A percentile compares a stretch with the other conserved stretches of the same genome.
These are phyloP conservation scores for Maconellicoccus hirsutus DNA, from an alignment of 1,140 invertebrate species.

Conservation along the genomic window DNA sequence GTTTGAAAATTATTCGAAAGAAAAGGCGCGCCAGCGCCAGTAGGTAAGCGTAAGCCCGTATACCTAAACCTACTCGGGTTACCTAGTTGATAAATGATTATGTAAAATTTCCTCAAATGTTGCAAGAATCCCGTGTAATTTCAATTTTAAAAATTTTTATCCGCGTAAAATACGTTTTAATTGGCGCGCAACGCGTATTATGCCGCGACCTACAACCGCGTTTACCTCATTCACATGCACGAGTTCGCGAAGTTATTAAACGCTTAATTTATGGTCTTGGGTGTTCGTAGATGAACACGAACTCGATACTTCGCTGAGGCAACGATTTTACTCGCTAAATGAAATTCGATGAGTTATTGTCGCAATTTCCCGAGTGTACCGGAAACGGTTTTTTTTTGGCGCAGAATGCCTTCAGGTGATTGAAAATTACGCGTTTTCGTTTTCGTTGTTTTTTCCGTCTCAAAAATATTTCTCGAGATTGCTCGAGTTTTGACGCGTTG, in stretches of 20 bases:
- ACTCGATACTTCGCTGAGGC: not conserved
- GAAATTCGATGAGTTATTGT: not conserved
- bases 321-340: not conserved
- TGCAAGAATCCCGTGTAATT: not conserved
- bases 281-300: not conserved
- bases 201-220: not conserved
- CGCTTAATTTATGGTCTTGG: not conserved
- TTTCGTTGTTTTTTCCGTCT: no score
- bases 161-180: not conserved
- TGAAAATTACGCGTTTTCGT: no score
- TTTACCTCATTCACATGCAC: not conserved
- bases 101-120: not conserved
- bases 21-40: not conserved
- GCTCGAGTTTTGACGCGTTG: no score
- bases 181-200: not conserved
- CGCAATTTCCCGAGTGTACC: no score
- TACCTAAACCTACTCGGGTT: not conserved
- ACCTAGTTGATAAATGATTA: not conserved
- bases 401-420: no score
- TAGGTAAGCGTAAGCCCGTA: no score
- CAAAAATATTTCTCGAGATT: no score
- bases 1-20: conserved; percentile 4
- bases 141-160: not conserved
- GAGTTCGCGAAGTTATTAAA: not conserved
- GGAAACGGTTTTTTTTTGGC: no score